phyloP scores from a whole-genome alignment of 2,888 invertebrate genomes.

The Ectropis crepuscularia region DNA sequence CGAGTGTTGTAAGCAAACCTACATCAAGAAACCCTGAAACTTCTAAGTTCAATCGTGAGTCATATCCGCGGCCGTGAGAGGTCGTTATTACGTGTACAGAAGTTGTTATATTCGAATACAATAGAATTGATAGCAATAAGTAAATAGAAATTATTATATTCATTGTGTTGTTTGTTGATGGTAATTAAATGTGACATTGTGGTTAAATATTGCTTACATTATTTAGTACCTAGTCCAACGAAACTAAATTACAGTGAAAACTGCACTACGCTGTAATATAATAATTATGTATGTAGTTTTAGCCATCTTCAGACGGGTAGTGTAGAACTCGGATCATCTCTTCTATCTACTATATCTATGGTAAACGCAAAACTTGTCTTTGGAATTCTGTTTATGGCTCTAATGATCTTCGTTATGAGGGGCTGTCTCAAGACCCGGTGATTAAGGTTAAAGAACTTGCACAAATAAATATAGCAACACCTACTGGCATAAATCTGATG shows the following conservation, averaged over 20 bases:
- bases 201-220: no score
- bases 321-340: no score
- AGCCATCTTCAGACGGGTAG: no score
- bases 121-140: conserved; percentile 29
- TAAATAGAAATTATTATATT: conserved; percentile 33
- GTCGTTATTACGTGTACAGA: conserved; percentile 12
- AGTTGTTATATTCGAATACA: conserved; percentile 26
- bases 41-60: conserved; percentile 22
- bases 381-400: no score
- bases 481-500: conserved; percentile 19
- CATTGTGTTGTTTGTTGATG: background rate
- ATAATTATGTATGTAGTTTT: no score
- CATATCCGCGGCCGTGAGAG: conserved; percentile 27
- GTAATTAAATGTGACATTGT: no score
- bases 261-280: no score
- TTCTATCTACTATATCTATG: no score
- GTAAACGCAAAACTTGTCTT: no score
- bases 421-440: background rate
- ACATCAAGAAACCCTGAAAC: conserved; percentile 28
- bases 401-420: background rate
- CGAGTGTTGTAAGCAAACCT: background rate
- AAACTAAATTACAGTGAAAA: no score
- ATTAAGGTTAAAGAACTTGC: conserved; percentile 19
- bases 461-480: conserved; percentile 39
- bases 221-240: no score